Evolutionary conservation across 2,797 vertebrate genomes (phyloP), one percentile per base, ranked within the genome.

Genomic region (Dallia pectoralis): DNA sequence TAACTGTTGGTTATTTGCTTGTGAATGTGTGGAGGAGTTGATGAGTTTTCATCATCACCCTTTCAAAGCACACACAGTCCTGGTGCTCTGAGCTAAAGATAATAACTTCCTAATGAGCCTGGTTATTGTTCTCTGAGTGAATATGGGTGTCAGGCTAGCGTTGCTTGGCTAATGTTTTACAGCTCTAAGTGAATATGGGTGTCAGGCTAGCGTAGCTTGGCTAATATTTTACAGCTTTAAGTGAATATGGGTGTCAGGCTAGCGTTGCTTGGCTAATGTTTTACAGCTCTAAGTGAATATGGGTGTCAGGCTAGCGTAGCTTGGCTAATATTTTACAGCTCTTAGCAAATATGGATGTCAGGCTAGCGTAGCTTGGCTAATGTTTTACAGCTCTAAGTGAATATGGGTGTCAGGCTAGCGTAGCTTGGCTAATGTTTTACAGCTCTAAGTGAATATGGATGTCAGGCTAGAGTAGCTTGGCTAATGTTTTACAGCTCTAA

Each of bases 21-120:
- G 85, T 84, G 85, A 80, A 81, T 85, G 48, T 73, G 77, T 84
- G 84, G 85, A 89, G 88, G 85, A 88, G 84, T 84, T 80, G 67
- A 74, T 75, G 78, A 82, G 82, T 82, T 75, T 82, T 81, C 70
- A 63, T 75, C 81, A 84, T 86, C 85, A 81, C 80, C 83, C 80
- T 79, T 83, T 85, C 89, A 91, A 86, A 86, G 85, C 87, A 88
- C 87, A 85, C 81, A 83, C 77, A 74, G 84, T 78, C 82, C 25
- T 72, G 86, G 85, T 87, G 83, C 79, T 80, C 56, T 74, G 84
- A 63, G 86, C 83, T 85, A 79, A 86, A 84, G 87, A 90, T 87
- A 86, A 89, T 85, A 85, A 82, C 77, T 73, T 64, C 73, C 0
- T 85, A 77, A 82, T 75, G 81, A 86, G 70, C 36, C 51, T 4